These are phyloP conservation scores for Crotalus viridis DNA, from an alignment of 2,113 vertebrate species.

Conservation along the genomic window DNA sequence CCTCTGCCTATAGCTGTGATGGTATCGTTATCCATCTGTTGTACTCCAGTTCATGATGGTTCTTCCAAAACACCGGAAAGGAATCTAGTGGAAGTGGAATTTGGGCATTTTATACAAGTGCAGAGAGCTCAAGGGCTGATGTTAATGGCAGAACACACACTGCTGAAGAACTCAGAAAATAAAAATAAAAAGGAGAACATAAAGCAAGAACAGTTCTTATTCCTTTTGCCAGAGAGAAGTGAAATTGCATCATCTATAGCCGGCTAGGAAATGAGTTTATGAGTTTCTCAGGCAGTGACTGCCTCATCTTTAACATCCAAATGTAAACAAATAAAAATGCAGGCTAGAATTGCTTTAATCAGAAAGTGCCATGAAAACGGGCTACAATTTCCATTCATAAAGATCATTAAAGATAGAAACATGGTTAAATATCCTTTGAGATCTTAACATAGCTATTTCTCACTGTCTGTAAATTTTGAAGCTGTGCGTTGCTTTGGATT, in stretches of 20 bases:
- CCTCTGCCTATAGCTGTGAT: not conserved
- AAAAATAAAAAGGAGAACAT: not conserved
- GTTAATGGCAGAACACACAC: not conserved
- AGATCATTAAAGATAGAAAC: not conserved
- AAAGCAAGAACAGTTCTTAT: not conserved
- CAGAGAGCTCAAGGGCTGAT: not conserved
- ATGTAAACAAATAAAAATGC: not conserved
- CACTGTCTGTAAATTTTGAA: not conserved
- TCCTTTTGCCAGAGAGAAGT: not conserved
- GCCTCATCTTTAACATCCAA: not conserved
- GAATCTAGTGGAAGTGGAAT: not conserved
- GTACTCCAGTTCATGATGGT: not conserved
- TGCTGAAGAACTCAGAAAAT: not conserved
- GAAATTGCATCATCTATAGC: not conserved
- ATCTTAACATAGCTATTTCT: not conserved
- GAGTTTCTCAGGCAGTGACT: not conserved
- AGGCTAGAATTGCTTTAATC: not conserved
- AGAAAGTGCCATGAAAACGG: not conserved
- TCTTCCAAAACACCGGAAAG: not conserved
- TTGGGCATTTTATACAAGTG: not conserved
- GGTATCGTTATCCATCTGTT: not conserved
- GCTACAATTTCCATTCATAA: not conserved
- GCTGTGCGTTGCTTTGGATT: not conserved
- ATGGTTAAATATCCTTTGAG: not conserved
- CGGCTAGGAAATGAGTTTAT: not conserved